These are phyloP conservation scores for Callospermophilus lateralis DNA, from an alignment of 2,113 vertebrate species.

Conservation along the genomic window DNA sequence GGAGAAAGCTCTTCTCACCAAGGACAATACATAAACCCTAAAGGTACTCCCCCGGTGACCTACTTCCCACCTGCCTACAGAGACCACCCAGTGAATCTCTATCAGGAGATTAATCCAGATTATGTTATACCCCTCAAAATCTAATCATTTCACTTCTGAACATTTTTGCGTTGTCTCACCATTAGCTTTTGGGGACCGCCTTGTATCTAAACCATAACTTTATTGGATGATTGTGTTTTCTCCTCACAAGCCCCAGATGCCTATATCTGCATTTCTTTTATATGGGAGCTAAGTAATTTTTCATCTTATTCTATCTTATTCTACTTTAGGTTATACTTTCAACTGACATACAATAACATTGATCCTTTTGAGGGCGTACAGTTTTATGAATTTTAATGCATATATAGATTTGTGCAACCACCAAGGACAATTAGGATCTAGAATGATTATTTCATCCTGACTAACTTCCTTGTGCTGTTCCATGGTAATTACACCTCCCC, in stretches of 20 bases:
- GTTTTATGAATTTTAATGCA: not conserved
- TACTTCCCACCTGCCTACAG: too few relatives aligned
- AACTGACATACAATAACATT: not conserved
- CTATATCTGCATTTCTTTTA: not conserved
- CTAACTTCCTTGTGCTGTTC: not conserved
- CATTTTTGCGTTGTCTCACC: too few relatives aligned
- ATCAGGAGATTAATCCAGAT: too few relatives aligned
- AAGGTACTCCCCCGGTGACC: too few relatives aligned
- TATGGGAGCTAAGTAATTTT: not conserved
- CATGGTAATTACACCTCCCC: not conserved
- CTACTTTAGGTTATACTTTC: not conserved
- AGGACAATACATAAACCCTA: too few relatives aligned
- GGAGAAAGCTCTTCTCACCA: too few relatives aligned
- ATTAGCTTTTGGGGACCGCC: too few relatives aligned
- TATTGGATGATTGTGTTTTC: not conserved
- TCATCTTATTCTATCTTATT: not conserved
- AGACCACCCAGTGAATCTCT: too few relatives aligned
- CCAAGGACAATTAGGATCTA: not conserved
- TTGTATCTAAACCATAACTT: too few relatives aligned
- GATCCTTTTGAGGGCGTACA: not conserved
- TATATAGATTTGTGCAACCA: not conserved
- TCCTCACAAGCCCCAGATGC: not conserved
- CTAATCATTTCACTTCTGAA: too few relatives aligned
- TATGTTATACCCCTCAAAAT: too few relatives aligned
- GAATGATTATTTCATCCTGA: not conserved